These are phyloP conservation scores for Pyrrhia umbra DNA, from an alignment of 2,888 invertebrate species.

Conservation along the genomic window DNA sequence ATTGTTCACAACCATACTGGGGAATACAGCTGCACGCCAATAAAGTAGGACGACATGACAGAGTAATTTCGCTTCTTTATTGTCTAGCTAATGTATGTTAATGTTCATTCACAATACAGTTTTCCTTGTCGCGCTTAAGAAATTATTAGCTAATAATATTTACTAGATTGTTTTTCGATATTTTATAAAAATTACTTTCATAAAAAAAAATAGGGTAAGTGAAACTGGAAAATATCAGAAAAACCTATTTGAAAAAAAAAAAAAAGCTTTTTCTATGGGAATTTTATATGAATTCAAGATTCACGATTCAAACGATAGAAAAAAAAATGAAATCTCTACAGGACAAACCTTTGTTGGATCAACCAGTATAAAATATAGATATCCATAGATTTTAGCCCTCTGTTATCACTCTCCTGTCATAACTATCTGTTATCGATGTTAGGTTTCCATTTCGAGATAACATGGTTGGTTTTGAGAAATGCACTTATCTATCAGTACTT, in stretches of 20 bases:
- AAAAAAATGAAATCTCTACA: too few species aligned
- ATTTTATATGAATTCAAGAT: too few species aligned
- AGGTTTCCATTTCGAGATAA: slow-evolving; percentile 30
- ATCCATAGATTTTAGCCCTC: too few species aligned
- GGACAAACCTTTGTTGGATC: too few species aligned
- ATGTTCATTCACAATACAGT: slow-evolving; percentile 69
- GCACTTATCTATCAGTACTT: slow-evolving; percentile 19
- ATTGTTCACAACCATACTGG: slow-evolving; percentile 36
- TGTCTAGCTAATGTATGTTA: slow-evolving; percentile 73
- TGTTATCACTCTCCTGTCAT: too few species aligned
- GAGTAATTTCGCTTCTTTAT: slow-evolving; percentile 75
- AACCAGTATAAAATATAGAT: too few species aligned
- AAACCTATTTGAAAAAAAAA: too few species aligned
- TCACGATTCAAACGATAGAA: too few species aligned
- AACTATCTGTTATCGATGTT: slow-evolving; percentile 26
- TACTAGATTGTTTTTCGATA: background rate
- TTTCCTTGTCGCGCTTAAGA: slow-evolving; percentile 67
- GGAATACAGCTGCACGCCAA: slow-evolving; percentile 26
- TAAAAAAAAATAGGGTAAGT: too few species aligned
- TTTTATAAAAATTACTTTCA: background rate
- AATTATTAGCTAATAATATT: background rate
- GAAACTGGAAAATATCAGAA: too few species aligned
- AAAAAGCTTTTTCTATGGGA: too few species aligned
- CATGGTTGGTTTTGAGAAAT: slow-evolving; percentile 32
- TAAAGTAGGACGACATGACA: slow-evolving; percentile 61